A percentile compares a stretch with the other conserved stretches of the same genome.
Evolutionary conservation across 2,113 vertebrate species (phyloP).

Genomic region (Etheostoma cragini): DNA sequence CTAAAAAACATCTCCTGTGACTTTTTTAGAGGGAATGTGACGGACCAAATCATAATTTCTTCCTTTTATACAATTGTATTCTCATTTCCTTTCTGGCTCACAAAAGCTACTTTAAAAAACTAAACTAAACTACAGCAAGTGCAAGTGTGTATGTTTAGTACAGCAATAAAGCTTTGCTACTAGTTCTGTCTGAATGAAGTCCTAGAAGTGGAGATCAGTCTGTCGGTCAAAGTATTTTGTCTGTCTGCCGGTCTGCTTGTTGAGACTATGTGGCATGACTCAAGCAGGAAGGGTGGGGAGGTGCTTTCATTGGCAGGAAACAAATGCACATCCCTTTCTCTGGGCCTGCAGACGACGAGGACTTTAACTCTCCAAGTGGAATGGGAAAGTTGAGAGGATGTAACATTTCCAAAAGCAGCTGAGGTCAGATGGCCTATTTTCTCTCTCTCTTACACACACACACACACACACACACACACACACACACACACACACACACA

Average conservation of each 20-base stretch:
- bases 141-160: not conserved
- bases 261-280: conserved; percentile 75
- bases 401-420: conserved; percentile 70
- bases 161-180: not conserved
- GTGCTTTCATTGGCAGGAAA: conserved; percentile 80
- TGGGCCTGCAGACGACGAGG: conserved; percentile 49
- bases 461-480: conserved; percentile 23
- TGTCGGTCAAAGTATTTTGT: conserved; percentile 20
- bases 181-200: conserved; percentile 23
- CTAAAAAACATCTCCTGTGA: conserved; percentile 24
- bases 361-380: conserved; percentile 50
- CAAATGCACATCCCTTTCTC: conserved; percentile 79
- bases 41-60: conserved; percentile 4
- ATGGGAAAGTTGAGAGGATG: conserved; percentile 69
- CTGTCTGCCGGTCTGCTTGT: conserved; percentile 36
- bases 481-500: conserved; percentile 20
- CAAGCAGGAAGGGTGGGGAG: conserved; percentile 81
- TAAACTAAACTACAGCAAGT: not conserved
- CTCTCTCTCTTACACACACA: conserved; percentile 21
- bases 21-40: conserved; percentile 1
- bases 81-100: conserved; percentile 30
- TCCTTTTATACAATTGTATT: not conserved
- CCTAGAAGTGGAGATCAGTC: conserved; percentile 26
- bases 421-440: conserved; percentile 62
- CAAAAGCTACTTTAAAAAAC: not conserved